These are phyloP conservation scores for Chaetura pelagica DNA, from an alignment of 2,113 vertebrate species.

Conservation along the genomic window DNA sequence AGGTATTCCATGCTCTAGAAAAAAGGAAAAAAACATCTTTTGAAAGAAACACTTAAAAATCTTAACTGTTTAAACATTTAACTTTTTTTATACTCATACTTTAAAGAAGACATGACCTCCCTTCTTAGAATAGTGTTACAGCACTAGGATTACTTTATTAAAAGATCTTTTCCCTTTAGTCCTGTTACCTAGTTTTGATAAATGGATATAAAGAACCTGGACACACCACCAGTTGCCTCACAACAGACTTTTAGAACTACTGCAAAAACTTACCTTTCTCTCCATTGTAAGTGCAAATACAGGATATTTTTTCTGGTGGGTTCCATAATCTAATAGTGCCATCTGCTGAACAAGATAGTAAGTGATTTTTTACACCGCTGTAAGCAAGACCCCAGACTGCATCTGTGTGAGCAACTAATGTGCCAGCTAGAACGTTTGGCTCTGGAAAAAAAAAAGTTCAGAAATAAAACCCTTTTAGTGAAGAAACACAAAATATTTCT, in stretches of 20 bases:
- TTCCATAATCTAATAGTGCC: constrained; percentile 96
- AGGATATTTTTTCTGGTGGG: constrained; percentile 90
- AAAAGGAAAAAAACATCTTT: not conserved
- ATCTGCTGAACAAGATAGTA: constrained; percentile 96
- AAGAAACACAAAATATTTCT: not conserved
- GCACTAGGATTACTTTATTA: not conserved
- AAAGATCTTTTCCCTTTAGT: not conserved
- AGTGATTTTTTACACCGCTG: constrained; percentile 93
- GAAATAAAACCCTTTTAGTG: not conserved
- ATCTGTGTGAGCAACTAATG: constrained; percentile 91
- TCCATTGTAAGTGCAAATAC: constrained; percentile 93
- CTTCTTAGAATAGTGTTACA: not conserved
- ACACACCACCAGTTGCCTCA: not conserved
- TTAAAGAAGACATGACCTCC: not conserved
- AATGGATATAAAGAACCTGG: not conserved
- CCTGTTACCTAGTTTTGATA: not conserved
- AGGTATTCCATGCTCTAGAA: constrained; percentile 89
- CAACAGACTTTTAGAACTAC: not conserved
- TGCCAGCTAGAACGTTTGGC: constrained; percentile 91
- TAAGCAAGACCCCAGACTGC: constrained; percentile 96
- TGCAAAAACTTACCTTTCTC: constrained; percentile 79
- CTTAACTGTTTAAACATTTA: not conserved
- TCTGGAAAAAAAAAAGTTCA: constrained; percentile 75
- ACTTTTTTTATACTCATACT: not conserved
- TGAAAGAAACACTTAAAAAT: not conserved